These are phyloP conservation scores for Rhimphoctona megacephalus DNA, from an alignment of 2,888 invertebrate genomes.

Conservation along the genomic window DNA sequence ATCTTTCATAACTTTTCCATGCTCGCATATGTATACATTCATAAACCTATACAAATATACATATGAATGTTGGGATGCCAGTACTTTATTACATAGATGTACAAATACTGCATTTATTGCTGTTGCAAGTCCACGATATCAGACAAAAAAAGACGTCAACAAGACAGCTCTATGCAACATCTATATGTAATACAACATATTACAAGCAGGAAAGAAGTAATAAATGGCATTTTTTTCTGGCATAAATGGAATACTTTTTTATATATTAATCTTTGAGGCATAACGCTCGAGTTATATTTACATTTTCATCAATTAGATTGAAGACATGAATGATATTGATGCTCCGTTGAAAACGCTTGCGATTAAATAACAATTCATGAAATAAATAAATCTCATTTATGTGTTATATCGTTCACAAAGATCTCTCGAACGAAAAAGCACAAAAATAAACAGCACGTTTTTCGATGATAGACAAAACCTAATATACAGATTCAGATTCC, in stretches of 20 bases:
- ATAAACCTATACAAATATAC: background rate
- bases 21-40: background rate
- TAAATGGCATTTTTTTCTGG: background rate
- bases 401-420: background rate
- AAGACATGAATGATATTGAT: background rate
- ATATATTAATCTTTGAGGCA: background rate
- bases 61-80: background rate
- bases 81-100: background rate
- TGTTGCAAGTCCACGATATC: background rate
- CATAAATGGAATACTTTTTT: background rate
- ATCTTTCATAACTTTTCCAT: constrained; percentile 8
- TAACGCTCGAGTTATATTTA: background rate
- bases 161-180: background rate
- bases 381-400: background rate
- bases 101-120: background rate
- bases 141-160: background rate
- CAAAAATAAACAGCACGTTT: background rate
- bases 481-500: background rate
- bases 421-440: constrained; percentile 45
- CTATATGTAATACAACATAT: background rate
- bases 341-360: background rate
- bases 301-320: background rate
- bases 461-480: background rate
- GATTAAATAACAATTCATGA: background rate
- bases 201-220: background rate